Conservation (phyloP, 2,113 vertebrate species). For the Collichthys lucidus region DNA sequence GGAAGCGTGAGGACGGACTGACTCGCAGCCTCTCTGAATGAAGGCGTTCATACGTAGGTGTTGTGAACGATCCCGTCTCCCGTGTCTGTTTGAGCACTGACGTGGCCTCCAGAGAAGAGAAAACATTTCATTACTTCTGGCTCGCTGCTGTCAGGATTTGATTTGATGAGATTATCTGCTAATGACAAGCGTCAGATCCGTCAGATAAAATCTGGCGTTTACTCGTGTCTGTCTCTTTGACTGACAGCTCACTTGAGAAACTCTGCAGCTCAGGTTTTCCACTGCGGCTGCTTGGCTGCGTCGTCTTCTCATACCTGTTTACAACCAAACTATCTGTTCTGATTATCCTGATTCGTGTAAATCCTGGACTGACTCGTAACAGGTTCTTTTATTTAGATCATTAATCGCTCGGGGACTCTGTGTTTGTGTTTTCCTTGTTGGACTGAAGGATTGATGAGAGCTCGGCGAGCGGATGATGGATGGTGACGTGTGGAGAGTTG, state of each 20-base stretch:
- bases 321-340: background rate
- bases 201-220: constrained; percentile 46
- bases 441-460: background rate
- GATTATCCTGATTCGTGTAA: background rate
- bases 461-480: background rate
- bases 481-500: background rate
- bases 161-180: background rate
- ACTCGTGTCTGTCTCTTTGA: constrained; percentile 36
- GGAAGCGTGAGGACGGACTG: too few relatives aligned
- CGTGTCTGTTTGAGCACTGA: too few relatives aligned
- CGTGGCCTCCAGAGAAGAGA: background rate
- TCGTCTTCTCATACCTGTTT: background rate
- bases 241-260: constrained; percentile 19
- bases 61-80: background rate
- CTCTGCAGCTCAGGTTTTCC: constrained; percentile 31
- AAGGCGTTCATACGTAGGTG: background rate
- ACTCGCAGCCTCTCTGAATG: too few relatives aligned
- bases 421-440: background rate
- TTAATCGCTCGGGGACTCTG: background rate
- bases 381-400: background rate
- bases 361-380: background rate
- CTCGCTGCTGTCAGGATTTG: background rate
- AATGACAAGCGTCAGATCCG: constrained; percentile 15
- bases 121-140: background rate
- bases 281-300: background rate